Base-by-base conservation (phyloP, 2,888 invertebrate species). In the Lycia hirtaria region DNA sequence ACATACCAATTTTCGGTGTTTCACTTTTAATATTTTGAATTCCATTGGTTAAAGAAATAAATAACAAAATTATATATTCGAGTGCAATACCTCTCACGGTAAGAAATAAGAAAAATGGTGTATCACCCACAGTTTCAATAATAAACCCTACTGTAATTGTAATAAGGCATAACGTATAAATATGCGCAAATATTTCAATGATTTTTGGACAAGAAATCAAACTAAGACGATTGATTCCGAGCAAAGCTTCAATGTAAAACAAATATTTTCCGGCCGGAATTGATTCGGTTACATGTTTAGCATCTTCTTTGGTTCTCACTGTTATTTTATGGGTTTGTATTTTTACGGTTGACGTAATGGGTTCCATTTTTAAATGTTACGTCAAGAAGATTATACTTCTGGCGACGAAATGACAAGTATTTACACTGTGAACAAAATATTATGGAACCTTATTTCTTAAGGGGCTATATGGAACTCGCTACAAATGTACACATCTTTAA, bases 11-110 rank as follows among this genome's bases (percentile, higher is more conserved):
- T 19, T 76, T 71, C 9, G 7, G 26, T 14, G 81, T 71, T 1
- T 83, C 68, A 1, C 67, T 72, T 2, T 41, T 48, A 2, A 80
- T 43, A 4, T 69, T 72, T 5, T 64, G 72, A 43, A 71, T 78
- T 10, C 72, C 70, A 0, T 72, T 35, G 0, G 75, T 52, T 5
- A 76, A 45, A 2, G 80, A 64, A 14, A 67, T 63, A 0, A 72
- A 17, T 0, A 77, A 60, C 3, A 86, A 62, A 2, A 75, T 28
- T 0, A 76, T 17, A 43, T 78, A 82, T 58, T 83, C 82, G 0
- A 70, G 19, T n/a, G 66, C 65, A 2, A 71, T 60, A 0, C 75
- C 10, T 69, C 68, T 57, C 71, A 75, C n/a, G 77, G 68, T 0
- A 81, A 2, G 12, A 12, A 30, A 3, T n/a, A 12, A 4, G 65